phyloP scores from a whole-genome alignment of 2,888 invertebrate species.

The Drosophila austrosaltans region DNA sequence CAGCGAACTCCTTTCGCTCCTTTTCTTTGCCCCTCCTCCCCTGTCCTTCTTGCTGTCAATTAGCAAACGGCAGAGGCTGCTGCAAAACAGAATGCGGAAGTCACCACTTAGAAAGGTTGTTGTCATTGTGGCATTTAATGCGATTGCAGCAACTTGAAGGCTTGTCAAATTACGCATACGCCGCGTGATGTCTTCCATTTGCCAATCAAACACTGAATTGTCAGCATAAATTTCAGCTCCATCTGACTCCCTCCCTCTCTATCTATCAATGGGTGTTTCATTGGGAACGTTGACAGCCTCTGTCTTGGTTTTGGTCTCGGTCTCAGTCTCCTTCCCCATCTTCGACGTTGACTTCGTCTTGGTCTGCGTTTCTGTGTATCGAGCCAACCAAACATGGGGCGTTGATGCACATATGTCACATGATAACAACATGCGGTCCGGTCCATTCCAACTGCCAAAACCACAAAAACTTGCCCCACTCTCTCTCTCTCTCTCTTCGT shows the following conservation, averaged over 20 bases:
- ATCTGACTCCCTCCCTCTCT: background rate
- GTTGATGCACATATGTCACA: constrained; percentile 81
- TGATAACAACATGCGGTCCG: constrained; percentile 76
- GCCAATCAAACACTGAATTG: constrained; percentile 71
- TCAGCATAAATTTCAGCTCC: constrained; percentile 67
- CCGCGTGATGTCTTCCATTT: constrained; percentile 67
- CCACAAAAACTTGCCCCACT: constrained; percentile 51
- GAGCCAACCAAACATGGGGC: constrained; percentile 71
- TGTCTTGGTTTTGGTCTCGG: constrained; percentile 10
- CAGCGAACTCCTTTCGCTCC: constrained; percentile 44
- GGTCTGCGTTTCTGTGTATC: constrained; percentile 10
- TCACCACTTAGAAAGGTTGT: constrained; percentile 55
- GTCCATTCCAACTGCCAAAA: constrained; percentile 40
- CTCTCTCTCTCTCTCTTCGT: constrained; percentile 22
- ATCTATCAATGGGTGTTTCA: constrained; percentile 44
- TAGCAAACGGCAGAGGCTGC: constrained; percentile 46
- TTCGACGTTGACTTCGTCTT: background rate
- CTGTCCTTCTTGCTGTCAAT: constrained; percentile 72
- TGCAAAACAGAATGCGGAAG: constrained; percentile 61
- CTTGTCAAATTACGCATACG: constrained; percentile 76
- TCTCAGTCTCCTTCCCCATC: background rate
- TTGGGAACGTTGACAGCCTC: constrained; percentile 50
- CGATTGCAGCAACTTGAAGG: constrained; percentile 56
- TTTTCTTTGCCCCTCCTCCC: constrained; percentile 33
- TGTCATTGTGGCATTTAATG: constrained; percentile 36